A percentile compares a stretch with the other conserved stretches of the same genome.
Evolutionary conservation across 1,140 invertebrate genomes (phyloP).

Genomic region (Drosophila subpulchrella): DNA sequence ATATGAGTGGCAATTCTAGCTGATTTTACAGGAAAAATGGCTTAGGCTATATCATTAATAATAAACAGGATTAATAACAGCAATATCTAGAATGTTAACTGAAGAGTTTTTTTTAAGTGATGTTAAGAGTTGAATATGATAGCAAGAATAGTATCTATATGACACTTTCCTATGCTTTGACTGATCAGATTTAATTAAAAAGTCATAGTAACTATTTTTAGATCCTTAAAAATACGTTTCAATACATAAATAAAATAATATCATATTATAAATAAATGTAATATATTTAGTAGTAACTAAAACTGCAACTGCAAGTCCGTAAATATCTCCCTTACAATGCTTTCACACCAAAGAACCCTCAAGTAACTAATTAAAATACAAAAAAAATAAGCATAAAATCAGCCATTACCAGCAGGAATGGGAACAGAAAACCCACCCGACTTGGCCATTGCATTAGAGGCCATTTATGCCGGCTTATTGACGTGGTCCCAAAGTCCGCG

Average conservation of each 20-base stretch:
- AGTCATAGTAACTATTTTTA: too few relatives aligned
- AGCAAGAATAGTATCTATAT: too few relatives aligned
- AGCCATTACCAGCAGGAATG: conserved; percentile 1
- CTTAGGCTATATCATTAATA: neutral
- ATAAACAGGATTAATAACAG: conserved; percentile 3
- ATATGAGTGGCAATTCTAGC: neutral
- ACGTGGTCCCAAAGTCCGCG: conserved; percentile 42
- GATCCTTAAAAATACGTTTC: too few relatives aligned
- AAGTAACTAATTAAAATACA: neutral
- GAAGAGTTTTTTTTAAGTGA: too few relatives aligned
- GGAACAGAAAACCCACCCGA: conserved; percentile 3
- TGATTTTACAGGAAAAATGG: conserved; percentile 19
- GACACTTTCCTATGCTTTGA: too few relatives aligned
- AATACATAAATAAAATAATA: too few relatives aligned
- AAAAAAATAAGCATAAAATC: neutral
- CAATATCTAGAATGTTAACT: too few relatives aligned
- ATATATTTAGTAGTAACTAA: neutral
- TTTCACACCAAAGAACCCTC: neutral
- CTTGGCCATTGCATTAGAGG: conserved; percentile 47
- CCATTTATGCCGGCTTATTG: conserved; percentile 73
- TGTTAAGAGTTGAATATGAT: too few relatives aligned
- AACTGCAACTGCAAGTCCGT: neutral
- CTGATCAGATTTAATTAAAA: too few relatives aligned
- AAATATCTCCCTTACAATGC: neutral
- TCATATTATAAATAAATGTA: too few relatives aligned